Conservation (phyloP, 1,140 invertebrate species). For the Rhagoletis zephyria region DNA sequence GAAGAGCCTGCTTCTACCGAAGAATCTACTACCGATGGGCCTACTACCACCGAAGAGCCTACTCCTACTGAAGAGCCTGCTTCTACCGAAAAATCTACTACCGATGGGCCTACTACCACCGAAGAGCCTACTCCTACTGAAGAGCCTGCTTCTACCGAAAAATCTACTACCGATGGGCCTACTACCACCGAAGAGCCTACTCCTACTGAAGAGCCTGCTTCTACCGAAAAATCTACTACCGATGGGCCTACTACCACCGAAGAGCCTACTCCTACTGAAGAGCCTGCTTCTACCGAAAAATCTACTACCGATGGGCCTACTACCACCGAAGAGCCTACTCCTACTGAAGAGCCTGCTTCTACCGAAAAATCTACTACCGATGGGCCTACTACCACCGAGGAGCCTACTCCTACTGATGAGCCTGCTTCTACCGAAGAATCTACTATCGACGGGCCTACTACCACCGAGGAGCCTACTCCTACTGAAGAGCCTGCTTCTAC, state of each 20-base stretch:
- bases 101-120: neutral
- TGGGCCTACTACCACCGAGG: neutral
- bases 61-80: neutral
- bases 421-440: neutral
- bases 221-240: neutral
- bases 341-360: constrained; percentile 15
- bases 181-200: neutral
- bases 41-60: neutral
- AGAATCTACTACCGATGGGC: neutral
- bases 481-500: neutral
- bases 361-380: no score
- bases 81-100: neutral
- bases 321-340: constrained; percentile 34
- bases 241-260: neutral
- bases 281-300: constrained; percentile 14
- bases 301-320: constrained; percentile 33
- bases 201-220: neutral
- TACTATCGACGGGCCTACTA: no score
- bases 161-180: neutral
- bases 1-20: neutral
- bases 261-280: neutral
- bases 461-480: constrained; percentile 27
- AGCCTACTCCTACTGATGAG: constrained; percentile 28
- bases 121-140: neutral
- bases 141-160: neutral